A percentile compares a stretch with the other conserved stretches of the same genome.
Conservation (phyloP, 2,113 vertebrate species). For the Balaeniceps rex region DNA sequence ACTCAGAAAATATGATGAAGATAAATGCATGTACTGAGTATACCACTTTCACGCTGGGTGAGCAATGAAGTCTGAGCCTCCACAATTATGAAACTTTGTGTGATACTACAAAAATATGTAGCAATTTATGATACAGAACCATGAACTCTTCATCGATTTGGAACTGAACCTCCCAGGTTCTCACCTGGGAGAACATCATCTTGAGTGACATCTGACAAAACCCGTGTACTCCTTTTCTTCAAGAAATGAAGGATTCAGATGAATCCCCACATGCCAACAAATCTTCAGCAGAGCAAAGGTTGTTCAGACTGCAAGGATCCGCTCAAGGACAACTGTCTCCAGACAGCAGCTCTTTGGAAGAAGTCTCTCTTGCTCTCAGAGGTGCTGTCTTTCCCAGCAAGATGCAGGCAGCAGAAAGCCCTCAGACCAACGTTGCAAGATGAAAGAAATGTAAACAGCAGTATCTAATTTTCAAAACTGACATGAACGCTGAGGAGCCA, state of each 20-base stretch:
- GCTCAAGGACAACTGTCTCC: background rate
- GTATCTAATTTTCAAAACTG: background rate
- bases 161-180: background rate
- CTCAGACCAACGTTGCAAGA: background rate
- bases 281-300: background rate
- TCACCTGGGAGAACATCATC: background rate
- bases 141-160: background rate
- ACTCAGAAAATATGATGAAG: background rate
- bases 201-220: background rate
- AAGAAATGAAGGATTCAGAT: rapidly evolving
- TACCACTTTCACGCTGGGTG: background rate
- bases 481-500: rapidly evolving
- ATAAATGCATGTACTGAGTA: background rate
- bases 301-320: background rate
- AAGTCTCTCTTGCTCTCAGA: background rate
- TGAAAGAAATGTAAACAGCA: background rate
- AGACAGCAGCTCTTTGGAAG: background rate
- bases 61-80: background rate
- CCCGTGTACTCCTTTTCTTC: background rate
- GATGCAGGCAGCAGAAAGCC: background rate
- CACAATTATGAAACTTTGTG: background rate
- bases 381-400: background rate
- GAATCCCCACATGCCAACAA: background rate
- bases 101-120: background rate
- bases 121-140: background rate